These are phyloP conservation scores for Protaetia brevitarsis DNA, from an alignment of 1,140 invertebrate species.

Conservation along the genomic window DNA sequence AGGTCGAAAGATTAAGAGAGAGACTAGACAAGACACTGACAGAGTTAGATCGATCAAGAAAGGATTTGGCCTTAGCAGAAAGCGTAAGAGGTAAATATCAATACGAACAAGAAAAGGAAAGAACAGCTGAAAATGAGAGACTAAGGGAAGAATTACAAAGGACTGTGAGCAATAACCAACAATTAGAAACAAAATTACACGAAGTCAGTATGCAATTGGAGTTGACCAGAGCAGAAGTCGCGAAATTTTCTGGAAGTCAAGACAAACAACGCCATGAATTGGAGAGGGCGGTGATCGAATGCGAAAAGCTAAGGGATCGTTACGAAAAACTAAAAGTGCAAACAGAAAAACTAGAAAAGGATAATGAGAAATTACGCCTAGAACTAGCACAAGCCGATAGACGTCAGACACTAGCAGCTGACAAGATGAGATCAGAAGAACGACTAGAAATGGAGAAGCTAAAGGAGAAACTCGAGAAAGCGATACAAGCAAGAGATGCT, in stretches of 20 bases:
- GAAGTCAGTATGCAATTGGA: slow-evolving; percentile 78
- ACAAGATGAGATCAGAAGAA: slow-evolving; percentile 60
- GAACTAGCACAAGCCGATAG: slow-evolving; percentile 69
- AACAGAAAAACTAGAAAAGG: slow-evolving; percentile 66
- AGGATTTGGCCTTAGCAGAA: slow-evolving; percentile 73
- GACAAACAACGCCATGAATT: slow-evolving; percentile 75
- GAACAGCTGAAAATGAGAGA: slow-evolving; percentile 58
- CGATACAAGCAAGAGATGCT: slow-evolving; percentile 71
- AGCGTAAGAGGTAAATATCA: slow-evolving; percentile 81
- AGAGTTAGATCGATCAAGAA: slow-evolving; percentile 71
- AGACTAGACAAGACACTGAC: slow-evolving; percentile 75
- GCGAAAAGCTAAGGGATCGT: slow-evolving; percentile 79
- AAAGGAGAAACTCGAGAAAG: slow-evolving; percentile 82
- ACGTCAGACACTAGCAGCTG: slow-evolving; percentile 57
- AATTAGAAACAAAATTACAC: slow-evolving; percentile 74
- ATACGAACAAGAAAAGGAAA: slow-evolving; percentile 82
- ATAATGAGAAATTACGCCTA: slow-evolving; percentile 69
- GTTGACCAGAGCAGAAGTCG: slow-evolving; percentile 71
- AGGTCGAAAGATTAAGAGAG: slow-evolving; percentile 78
- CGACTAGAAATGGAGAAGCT: slow-evolving; percentile 74
- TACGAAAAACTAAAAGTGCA: slow-evolving; percentile 76
- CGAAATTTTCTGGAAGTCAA: slow-evolving; percentile 65
- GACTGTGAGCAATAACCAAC: slow-evolving; percentile 60
- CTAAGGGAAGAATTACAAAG: slow-evolving; percentile 73
- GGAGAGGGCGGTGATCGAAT: slow-evolving; percentile 77